Percentiles rank a stretch among this genome's conserved stretches.
Conservation (phyloP, 2,888 invertebrate species). For the Trichacis sp. region DNA sequence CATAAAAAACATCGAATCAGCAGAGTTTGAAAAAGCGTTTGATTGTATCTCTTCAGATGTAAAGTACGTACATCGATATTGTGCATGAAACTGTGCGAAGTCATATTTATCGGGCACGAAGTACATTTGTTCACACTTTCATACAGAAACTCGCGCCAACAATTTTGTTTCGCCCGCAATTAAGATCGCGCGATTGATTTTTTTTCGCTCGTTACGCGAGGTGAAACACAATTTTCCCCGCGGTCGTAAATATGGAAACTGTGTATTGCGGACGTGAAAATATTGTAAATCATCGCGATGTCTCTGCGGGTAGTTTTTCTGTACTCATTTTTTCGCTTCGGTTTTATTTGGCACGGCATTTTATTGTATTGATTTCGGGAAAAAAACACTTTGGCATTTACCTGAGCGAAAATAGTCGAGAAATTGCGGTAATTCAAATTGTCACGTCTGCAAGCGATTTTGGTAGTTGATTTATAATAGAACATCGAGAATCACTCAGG, state of each 20-base stretch:
- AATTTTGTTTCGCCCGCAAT: conserved; percentile 51
- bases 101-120: conserved; percentile 45
- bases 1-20: too few relatives aligned
- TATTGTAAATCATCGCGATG: conserved; percentile 31
- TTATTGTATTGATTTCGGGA: conserved; percentile 39
- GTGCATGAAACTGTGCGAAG: conserved; percentile 19
- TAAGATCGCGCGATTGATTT: conserved; percentile 60
- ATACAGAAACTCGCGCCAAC: conserved; percentile 48
- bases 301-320: too few relatives aligned
- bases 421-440: conserved; percentile 5
- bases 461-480: conserved; percentile 30
- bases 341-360: conserved; percentile 42
- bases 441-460: conserved; percentile 34
- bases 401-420: too few relatives aligned
- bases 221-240: too few relatives aligned
- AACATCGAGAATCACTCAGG: conserved; percentile 24
- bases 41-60: conserved; percentile 22
- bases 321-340: conserved; percentile 12
- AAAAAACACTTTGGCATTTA: too few relatives aligned
- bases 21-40: not conserved
- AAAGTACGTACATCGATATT: conserved; percentile 38
- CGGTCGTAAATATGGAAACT: conserved; percentile 4
- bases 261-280: conserved; percentile 36
- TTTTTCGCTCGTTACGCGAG: too few relatives aligned
- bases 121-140: conserved; percentile 59